These are phyloP conservation scores for Horisme vitalbata DNA, from an alignment of 2,888 invertebrate species.

Conservation along the genomic window DNA sequence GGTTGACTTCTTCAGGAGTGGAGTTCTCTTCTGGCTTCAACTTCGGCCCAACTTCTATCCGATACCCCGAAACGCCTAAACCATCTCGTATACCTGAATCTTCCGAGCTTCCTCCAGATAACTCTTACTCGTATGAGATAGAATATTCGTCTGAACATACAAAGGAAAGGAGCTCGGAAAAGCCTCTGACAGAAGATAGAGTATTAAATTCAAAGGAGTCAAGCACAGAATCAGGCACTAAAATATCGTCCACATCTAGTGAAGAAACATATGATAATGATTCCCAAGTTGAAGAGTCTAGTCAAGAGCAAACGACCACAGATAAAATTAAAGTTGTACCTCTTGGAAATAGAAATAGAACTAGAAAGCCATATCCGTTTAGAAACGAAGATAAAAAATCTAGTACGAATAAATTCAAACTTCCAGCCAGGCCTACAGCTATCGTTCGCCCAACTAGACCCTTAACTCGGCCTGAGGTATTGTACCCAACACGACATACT, in stretches of 20 bases:
- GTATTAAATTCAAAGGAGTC: slow-evolving; percentile 42
- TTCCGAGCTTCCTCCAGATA: slow-evolving; percentile 48
- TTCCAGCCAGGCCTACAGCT: slow-evolving; percentile 51
- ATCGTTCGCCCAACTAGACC: slow-evolving; percentile 64
- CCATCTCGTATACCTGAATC: slow-evolving; percentile 45
- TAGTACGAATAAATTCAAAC: slow-evolving; percentile 53
- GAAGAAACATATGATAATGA: slow-evolving; percentile 41
- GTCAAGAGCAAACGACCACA: slow-evolving; percentile 52
- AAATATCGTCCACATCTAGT: slow-evolving; percentile 34
- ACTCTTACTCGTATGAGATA: slow-evolving; percentile 55
- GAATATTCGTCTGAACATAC: slow-evolving; percentile 55
- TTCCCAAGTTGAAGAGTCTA: slow-evolving; percentile 47
- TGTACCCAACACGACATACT: slow-evolving; percentile 60
- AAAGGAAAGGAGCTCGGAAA: slow-evolving; percentile 47
- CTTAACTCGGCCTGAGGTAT: slow-evolving; percentile 57
- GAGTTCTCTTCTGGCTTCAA: slow-evolving; percentile 71
- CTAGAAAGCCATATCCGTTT: slow-evolving; percentile 69
- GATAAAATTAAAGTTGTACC: slow-evolving; percentile 59
- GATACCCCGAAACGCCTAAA: slow-evolving; percentile 51
- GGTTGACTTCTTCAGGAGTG: slow-evolving; percentile 71
- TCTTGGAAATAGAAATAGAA: slow-evolving; percentile 59
- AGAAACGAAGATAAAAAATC: slow-evolving; percentile 59
- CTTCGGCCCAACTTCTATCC: slow-evolving; percentile 63
- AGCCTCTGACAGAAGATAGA: slow-evolving; percentile 42
- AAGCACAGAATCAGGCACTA: slow-evolving; percentile 43